These are phyloP conservation scores for Corythaeola cristata DNA, from an alignment of 2,113 vertebrate species.

Conservation along the genomic window DNA sequence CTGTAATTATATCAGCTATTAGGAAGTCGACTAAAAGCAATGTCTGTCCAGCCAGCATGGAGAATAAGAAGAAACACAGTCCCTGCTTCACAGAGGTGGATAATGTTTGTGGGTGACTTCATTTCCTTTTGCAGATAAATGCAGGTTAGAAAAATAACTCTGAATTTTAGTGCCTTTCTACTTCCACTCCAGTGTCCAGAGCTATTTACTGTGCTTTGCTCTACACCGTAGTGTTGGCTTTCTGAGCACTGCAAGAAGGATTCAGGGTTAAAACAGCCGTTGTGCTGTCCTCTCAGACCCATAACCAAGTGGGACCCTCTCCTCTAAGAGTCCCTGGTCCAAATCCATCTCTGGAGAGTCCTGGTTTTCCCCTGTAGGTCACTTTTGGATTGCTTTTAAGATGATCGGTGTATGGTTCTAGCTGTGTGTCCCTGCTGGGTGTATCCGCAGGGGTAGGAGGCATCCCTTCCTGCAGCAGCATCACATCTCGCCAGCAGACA, in stretches of 20 bases:
- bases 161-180: not conserved
- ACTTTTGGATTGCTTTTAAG: not conserved
- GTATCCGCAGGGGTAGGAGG: not conserved
- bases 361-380: not conserved
- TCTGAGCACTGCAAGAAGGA: not conserved
- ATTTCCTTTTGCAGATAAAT: not conserved
- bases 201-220: not conserved
- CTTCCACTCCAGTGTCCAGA: not conserved
- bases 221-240: not conserved
- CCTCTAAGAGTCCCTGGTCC: not conserved
- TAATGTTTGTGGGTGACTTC: not conserved
- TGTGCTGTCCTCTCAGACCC: not conserved
- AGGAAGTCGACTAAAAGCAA: not conserved
- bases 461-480: not conserved
- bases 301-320: not conserved
- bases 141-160: not conserved
- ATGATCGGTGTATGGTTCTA: rapidly evolving
- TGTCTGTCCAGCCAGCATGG: not conserved
- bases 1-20: not conserved
- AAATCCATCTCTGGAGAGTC: not conserved
- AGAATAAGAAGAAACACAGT: not conserved
- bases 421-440: not conserved
- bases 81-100: not conserved
- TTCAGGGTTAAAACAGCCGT: not conserved
- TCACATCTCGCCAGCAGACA: not conserved